Conservation (phyloP, 2,888 invertebrate genomes). For the Dioctria rufipes region DNA sequence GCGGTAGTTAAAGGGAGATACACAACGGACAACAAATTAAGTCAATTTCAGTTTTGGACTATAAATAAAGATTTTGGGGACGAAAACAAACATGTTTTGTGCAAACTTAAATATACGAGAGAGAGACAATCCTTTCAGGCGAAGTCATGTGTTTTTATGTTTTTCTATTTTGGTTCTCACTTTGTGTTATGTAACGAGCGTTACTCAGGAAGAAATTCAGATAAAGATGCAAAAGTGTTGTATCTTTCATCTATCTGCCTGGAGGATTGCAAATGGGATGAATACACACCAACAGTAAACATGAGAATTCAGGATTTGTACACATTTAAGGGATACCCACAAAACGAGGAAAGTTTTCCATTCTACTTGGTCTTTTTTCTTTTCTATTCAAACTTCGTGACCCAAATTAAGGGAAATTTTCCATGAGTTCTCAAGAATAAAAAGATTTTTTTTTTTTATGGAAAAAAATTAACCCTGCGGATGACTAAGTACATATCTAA, state of each 20-base stretch:
- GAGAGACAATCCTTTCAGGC: conserved; percentile 16
- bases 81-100: not conserved
- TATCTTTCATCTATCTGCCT: not conserved
- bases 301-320: conserved; percentile 2
- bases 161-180: conserved; percentile 25
- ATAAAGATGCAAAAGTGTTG: conserved; percentile 23
- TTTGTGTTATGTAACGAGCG: conserved; percentile 29
- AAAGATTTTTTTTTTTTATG: conserved; percentile 12
- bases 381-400: conserved; percentile 47
- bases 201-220: not conserved
- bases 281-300: not conserved
- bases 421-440: conserved; percentile 40
- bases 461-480: conserved; percentile 21
- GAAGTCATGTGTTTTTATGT: conserved; percentile 36
- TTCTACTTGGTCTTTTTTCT: not conserved
- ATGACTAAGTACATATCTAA: conserved; percentile 11
- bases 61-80: not conserved
- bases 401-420: conserved; percentile 53
- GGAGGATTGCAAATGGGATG: not conserved
- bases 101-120: not conserved
- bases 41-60: conserved; percentile 4
- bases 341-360: conserved; percentile 41
- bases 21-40: not conserved
- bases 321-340: conserved; percentile 27
- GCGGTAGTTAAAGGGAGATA: not conserved